phyloP scores from a whole-genome alignment of 2,797 vertebrate species.

The Chrosomus eos region DNA sequence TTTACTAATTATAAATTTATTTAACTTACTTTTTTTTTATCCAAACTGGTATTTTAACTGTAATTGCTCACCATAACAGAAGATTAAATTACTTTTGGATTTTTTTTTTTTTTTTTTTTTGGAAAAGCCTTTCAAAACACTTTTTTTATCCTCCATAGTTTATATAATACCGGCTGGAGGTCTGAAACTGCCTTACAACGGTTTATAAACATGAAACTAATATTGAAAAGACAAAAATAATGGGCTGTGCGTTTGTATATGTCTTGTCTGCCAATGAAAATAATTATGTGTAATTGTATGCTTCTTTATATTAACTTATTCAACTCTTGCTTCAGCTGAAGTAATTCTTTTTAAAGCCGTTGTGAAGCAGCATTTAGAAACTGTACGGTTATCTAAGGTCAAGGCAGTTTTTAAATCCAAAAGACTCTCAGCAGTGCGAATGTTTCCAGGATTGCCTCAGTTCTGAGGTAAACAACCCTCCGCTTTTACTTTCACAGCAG shows the following conservation, averaged over 20 bases:
- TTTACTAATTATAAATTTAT: not conserved
- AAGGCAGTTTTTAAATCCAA: not conserved
- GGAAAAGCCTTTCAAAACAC: not conserved
- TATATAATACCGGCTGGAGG: too few species aligned
- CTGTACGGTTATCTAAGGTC: not conserved
- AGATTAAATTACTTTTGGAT: not conserved
- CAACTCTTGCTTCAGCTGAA: not conserved
- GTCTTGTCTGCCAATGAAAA: not conserved
- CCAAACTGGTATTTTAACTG: not conserved
- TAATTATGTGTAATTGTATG: not conserved
- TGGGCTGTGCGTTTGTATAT: not conserved
- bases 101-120: too few species aligned
- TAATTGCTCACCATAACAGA: not conserved
- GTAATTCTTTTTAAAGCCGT: not conserved
- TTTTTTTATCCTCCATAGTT: not conserved
- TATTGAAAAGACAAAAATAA: not conserved
- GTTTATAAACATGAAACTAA: not conserved
- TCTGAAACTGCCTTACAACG: not conserved
- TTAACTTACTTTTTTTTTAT: not conserved
- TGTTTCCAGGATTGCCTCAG: conserved; percentile 29
- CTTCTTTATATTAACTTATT: not conserved
- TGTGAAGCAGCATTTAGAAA: not conserved
- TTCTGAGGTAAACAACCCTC: conserved; percentile 20
- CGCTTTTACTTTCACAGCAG: conserved; percentile 22
- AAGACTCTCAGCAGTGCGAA: not conserved